These are phyloP conservation scores for Venustaconcha ellipsiformis DNA, from an alignment of 1,140 invertebrate genomes.

Conservation along the genomic window DNA sequence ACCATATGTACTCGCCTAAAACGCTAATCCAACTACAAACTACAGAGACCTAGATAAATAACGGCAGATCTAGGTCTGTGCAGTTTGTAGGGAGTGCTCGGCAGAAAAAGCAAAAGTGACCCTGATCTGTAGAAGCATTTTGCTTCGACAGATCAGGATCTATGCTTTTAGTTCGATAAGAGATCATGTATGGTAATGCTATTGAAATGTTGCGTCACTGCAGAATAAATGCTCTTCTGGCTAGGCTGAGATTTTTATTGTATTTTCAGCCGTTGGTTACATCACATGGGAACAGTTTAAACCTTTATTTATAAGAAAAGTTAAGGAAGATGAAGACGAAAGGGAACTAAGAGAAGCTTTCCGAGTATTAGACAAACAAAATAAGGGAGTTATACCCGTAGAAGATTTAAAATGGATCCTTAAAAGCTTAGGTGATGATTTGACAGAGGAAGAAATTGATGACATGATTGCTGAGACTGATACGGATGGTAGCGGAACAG, in stretches of 20 bases:
- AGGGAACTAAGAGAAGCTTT: constrained; percentile 69
- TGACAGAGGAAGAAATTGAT: constrained; percentile 70
- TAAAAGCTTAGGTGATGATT: constrained; percentile 65
- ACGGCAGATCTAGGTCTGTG: no score
- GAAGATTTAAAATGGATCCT: constrained; percentile 68
- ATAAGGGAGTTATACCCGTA: constrained; percentile 67
- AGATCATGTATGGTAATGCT: no score
- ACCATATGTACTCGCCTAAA: no score
- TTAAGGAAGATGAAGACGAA: constrained; percentile 68
- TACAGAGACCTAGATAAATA: no score
- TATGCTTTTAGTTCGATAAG: no score
- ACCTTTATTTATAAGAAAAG: constrained; percentile 63
- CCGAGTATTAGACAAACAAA: constrained; percentile 68
- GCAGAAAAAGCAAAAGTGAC: no score
- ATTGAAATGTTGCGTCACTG: no score
- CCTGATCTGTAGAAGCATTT: no score
- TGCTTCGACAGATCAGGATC: no score
- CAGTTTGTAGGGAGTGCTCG: no score
- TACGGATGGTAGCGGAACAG: constrained; percentile 69
- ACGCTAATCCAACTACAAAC: no score
- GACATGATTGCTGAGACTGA: constrained; percentile 70
- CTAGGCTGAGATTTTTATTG: neutral
- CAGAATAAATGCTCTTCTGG: no score
- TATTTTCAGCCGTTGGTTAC: constrained; percentile 54
- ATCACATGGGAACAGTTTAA: constrained; percentile 66